A percentile compares a stretch with the other conserved stretches of the same genome.
These are phyloP conservation scores for Drosophila barbarae DNA, from an alignment of 2,888 invertebrate genomes.

Conservation along the genomic window DNA sequence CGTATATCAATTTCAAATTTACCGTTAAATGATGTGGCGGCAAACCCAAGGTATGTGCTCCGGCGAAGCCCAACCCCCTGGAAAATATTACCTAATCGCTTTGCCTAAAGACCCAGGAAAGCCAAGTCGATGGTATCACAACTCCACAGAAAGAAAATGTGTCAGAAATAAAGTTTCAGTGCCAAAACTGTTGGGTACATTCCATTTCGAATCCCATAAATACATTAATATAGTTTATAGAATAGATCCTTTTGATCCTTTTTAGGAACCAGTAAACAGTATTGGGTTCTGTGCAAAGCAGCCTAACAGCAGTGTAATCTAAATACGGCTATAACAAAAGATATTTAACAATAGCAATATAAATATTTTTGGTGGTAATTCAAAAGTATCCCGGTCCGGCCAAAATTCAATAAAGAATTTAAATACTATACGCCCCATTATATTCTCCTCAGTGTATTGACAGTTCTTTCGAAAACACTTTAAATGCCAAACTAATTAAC, in stretches of 20 bases:
- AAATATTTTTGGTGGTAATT: too few relatives aligned
- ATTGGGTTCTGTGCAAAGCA: not conserved
- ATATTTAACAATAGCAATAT: too few relatives aligned
- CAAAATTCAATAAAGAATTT: not conserved
- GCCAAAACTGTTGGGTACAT: too few relatives aligned
- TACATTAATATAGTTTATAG: too few relatives aligned
- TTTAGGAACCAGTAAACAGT: too few relatives aligned
- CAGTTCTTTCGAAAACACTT: conserved; percentile 12
- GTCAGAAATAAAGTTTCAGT: not conserved
- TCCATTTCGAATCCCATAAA: too few relatives aligned
- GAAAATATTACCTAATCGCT: conserved; percentile 55
- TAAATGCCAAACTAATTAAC: conserved; percentile 55
- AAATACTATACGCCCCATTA: not conserved
- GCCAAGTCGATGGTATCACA: conserved; percentile 1
- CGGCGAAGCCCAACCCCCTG: conserved; percentile 19
- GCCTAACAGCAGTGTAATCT: too few relatives aligned
- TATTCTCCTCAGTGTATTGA: not conserved
- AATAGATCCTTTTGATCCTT: not conserved
- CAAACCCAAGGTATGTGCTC: conserved; percentile 45
- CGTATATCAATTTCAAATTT: conserved; percentile 63
- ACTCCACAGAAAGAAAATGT: conserved; percentile 4
- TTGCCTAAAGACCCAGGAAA: conserved; percentile 13
- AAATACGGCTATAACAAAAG: too few relatives aligned
- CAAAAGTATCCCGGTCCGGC: too few relatives aligned
- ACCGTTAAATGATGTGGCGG: conserved; percentile 69